These are phyloP conservation scores for Cryptomyrus ogoouensis DNA, from an alignment of 2,113 vertebrate genomes.

Conservation along the genomic window DNA sequence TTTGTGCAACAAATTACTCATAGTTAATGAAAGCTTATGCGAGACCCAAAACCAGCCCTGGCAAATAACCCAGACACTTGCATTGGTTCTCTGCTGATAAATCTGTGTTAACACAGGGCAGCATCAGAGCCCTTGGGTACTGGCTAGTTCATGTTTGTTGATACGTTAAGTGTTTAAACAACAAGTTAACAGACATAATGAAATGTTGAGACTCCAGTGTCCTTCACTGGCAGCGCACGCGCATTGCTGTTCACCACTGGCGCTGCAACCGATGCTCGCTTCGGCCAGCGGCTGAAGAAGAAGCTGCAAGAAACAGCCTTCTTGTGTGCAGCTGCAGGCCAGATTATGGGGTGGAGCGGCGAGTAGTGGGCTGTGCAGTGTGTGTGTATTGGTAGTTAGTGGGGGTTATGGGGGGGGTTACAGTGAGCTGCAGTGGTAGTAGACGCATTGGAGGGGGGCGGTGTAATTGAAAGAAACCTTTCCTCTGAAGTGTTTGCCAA, in stretches of 20 bases:
- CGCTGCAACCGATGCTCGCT: constrained; percentile 56
- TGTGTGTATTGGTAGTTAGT: constrained; percentile 37
- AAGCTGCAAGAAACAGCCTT: constrained; percentile 34
- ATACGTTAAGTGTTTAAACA: neutral
- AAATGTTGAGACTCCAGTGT: neutral
- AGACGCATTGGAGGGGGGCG: constrained; percentile 40
- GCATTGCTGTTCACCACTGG: constrained; percentile 41
- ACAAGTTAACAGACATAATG: neutral
- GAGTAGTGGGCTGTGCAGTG: constrained; percentile 28
- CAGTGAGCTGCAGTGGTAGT: constrained; percentile 48
- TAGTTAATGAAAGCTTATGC: neutral
- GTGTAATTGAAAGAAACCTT: constrained; percentile 66
- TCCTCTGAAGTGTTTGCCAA: constrained; percentile 73
- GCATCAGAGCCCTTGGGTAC: neutral
- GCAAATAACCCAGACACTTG: neutral
- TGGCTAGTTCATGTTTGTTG: neutral
- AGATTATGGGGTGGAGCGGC: constrained; percentile 68
- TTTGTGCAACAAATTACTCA: neutral
- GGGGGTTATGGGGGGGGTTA: constrained; percentile 53
- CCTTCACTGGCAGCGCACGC: neutral
- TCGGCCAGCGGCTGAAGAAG: constrained; percentile 55
- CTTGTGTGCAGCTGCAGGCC: constrained; percentile 69
- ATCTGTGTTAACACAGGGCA: neutral
- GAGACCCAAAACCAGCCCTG: neutral
- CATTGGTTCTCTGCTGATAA: neutral